These are phyloP conservation scores for human (Homo sapiens) DNA, from an alignment of 2,113 vertebrate genomes.

Conservation along the genomic window GRCh38 chr18:51990501-51991000, in stretches of 20 bases:
- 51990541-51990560: not conserved
- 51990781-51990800: not conserved
- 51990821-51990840: not conserved
- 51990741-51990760: not conserved
- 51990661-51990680: not conserved
- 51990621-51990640: not conserved
- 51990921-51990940: accelerated
- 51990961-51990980: not conserved
- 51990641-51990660: not conserved
- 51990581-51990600: not conserved
- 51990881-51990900: not conserved
- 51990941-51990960: not conserved
- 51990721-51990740: not conserved
- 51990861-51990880: not conserved
- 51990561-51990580: not conserved
- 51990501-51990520: not conserved
- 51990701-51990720: slow-evolving; percentile 11
- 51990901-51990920: not conserved
- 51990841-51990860: not conserved
- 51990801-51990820: not conserved
- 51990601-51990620: not conserved
- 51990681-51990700: not conserved
- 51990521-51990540: not conserved
- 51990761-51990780: slow-evolving; percentile 38
- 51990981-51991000: accelerated